These are phyloP conservation scores for Oikopleura dioica DNA, from an alignment of 23 tunicate species.

Conservation along the genomic window DNA sequence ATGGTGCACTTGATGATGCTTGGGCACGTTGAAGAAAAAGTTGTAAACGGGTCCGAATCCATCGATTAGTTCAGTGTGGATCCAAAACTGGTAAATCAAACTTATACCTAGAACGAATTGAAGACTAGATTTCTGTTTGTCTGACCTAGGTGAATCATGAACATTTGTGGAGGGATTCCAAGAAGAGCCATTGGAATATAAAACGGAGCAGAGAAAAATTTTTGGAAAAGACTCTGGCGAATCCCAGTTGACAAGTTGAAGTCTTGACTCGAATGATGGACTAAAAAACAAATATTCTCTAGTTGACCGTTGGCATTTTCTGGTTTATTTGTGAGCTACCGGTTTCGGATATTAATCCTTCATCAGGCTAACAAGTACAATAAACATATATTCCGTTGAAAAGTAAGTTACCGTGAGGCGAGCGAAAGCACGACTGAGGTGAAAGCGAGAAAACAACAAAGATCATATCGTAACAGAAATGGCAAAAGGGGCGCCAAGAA, in stretches of 20 bases:
- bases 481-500: too few relatives aligned
- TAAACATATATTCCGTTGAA: too few relatives aligned
- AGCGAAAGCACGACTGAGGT: too few relatives aligned
- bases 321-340: too few relatives aligned
- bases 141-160: neutral
- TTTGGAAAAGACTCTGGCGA: conserved; percentile 1
- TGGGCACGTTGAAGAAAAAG: neutral
- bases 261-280: neutral
- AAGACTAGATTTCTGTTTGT: neutral
- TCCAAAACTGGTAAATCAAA: conserved; percentile 8
- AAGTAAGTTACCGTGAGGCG: too few relatives aligned
- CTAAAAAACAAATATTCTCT: too few relatives aligned
- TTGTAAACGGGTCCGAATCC: neutral
- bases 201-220: neutral
- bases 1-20: conserved; percentile 14
- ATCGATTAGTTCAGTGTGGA: conserved; percentile 6
- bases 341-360: too few relatives aligned
- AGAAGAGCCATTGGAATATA: conserved; percentile 6
- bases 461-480: too few relatives aligned
- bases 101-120: neutral
- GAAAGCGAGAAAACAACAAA: too few relatives aligned
- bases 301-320: too few relatives aligned
- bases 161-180: conserved; percentile 1
- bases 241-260: neutral
- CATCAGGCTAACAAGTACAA: too few relatives aligned